Base-by-base conservation (phyloP, 2,113 vertebrate genomes). In the Ceuthmochares aereus region DNA sequence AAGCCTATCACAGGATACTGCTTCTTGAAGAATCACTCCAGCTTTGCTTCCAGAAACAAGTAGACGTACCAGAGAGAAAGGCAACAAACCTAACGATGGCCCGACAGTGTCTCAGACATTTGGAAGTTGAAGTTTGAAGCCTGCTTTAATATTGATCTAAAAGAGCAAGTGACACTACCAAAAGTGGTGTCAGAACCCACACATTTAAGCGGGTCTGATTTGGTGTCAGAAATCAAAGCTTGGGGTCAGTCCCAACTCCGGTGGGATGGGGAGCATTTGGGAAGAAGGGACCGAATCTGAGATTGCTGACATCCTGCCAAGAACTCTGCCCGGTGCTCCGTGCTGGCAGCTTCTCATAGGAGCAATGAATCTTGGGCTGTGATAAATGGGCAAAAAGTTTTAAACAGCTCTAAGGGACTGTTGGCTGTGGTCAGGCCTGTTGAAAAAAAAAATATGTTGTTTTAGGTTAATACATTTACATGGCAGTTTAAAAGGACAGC, bases 401-500 rank as follows among this genome's bases (percentile, higher is more conserved):
- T 56, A 27, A 82, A 68, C 0, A 80, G 51, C 64, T 77, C 63
- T 55, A 84, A 56, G 54, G 80, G 80, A 81, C 73, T 81, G 45
- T 75, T 75, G 47, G 88, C 83, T 89, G 56, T 43, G 79, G 72
- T 82, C 86, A 88, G 45, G 36, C 34, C 68, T 90, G 62, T 14
- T 66, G 51, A 42, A 86, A 69, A 59, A 69, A 59, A 45, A 12
- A 2, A 40, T 49, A 40, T 3, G 14, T 52, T 62, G 26, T 55
- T 95, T 69, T 54, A 73, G 60, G 22, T 84, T 68, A 95, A 89
- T 40, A 94, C 43, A 49, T 84, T 89, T 90, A 82, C 62, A 82
- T 16, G 55, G 66, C 84, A 92, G 60, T 90, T 95, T 91, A 76
- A 79, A 90, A 93, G 2, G 45, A 90, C 83, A 93, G 68, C 80